Evolutionary conservation across 2,113 vertebrate genomes (phyloP).

Genomic region (Eira barbara): DNA sequence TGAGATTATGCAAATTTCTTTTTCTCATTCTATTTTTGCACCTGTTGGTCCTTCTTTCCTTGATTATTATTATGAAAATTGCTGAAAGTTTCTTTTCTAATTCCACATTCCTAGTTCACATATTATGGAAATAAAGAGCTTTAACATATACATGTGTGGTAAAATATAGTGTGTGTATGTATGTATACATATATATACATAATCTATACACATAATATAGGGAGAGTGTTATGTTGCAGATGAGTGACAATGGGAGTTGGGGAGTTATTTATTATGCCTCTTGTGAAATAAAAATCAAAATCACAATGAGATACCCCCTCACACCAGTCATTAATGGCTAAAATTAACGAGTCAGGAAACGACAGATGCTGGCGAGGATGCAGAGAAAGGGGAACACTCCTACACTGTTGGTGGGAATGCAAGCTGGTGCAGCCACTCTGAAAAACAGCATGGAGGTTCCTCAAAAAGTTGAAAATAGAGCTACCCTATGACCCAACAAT

Average conservation of each 20-base stretch:
- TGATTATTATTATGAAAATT: neutral
- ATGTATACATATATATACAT: neutral
- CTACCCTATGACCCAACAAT: too few species aligned
- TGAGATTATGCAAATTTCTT: neutral
- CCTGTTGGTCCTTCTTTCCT: neutral
- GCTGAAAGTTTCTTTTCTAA: neutral
- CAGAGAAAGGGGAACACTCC: too few species aligned
- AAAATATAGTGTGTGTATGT: neutral
- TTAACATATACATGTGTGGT: neutral
- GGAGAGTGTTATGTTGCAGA: conserved; percentile 25
- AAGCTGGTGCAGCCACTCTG: too few species aligned
- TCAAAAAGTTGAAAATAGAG: too few species aligned
- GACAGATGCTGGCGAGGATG: too few species aligned
- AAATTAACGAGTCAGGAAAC: too few species aligned
- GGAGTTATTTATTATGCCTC: conserved; percentile 53
- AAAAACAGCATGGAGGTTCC: too few species aligned
- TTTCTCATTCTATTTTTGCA: neutral
- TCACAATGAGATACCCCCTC: too few species aligned
- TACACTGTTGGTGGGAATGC: too few species aligned
- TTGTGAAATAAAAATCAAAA: too few species aligned
- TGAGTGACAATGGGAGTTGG: conserved; percentile 17
- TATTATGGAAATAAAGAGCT: neutral
- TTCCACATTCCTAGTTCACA: neutral
- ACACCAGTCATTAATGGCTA: too few species aligned
- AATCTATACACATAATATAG: neutral